Base-by-base conservation (phyloP, 2,888 invertebrate species). In the Meiosimyza platycephala region DNA sequence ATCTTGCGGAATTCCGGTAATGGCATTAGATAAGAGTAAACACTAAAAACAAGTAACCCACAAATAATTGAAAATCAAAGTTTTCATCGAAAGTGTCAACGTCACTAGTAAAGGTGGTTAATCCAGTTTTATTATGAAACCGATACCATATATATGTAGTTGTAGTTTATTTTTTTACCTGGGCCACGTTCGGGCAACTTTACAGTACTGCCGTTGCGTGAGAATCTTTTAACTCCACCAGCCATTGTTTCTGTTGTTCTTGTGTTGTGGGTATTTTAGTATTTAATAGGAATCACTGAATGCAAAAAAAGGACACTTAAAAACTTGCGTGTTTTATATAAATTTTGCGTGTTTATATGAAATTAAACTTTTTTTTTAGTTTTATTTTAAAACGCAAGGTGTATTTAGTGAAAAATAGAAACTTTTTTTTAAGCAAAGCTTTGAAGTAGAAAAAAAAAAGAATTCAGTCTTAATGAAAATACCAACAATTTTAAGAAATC, bases 181-280 rank as follows among this genome's bases (percentile, higher is more conserved):
- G 87, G 87, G 76, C 87, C 87, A 81, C 87, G 84, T 80, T 87
- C 86, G 51, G 87, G 87, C 78, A 87, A 79, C 76, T 83, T 80
- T 72, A 80, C 82, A 74, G 82, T 80, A 76, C 80, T 83, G 81
- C 85, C 85, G 76, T 84, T 83, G 77, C 86, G 84, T 77, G 82
- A 75, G 76, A 79, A 84, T 77, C 81, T 83, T 78, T 83, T 85
- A 80, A 77, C 85, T 79, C 84, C 84, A 78, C 84, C 85, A 79
- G 86, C 87, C 87, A 87, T 87, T 80, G 68, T 78, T 22, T 22
- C 22, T 22, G 22, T 22, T 28, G 72, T 52, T 77, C 9, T 62
- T 72, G 28, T 73, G 28, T 73, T 75, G n/a, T 71, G 9, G 40
- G 40, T 63, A 64, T 72, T 52, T 9, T 57, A 66, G 62, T 67